These are phyloP conservation scores for Sogatella furcifera DNA, from an alignment of 1,140 invertebrate genomes.

Conservation along the genomic window DNA sequence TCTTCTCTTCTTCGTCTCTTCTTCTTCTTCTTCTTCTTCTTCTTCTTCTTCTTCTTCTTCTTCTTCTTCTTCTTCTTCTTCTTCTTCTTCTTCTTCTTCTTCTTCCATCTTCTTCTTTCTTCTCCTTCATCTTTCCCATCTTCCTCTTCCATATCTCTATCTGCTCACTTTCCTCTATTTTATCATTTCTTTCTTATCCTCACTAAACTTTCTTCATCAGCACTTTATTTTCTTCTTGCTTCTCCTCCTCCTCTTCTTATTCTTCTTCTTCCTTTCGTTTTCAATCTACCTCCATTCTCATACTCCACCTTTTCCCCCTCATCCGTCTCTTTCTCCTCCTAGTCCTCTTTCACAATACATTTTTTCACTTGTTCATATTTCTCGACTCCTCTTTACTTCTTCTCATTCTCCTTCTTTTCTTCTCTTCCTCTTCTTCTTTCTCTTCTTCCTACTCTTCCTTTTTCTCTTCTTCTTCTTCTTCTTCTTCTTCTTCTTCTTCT, in stretches of 20 bases:
- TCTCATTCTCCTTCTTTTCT: not conserved
- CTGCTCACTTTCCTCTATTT: too few relatives aligned
- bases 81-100: too few relatives aligned
- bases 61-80: not conserved
- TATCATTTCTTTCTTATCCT: too few relatives aligned
- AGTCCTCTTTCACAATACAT: not conserved
- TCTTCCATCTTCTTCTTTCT: too few relatives aligned
- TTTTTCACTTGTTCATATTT: not conserved
- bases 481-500: too few relatives aligned
- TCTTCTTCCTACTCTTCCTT: not conserved
- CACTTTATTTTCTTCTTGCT: not conserved
- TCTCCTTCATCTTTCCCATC: too few relatives aligned
- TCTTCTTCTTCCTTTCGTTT: not conserved
- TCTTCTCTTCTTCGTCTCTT: not conserved
- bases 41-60: conserved; percentile 3
- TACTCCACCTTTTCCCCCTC: not conserved
- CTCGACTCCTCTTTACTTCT: not conserved
- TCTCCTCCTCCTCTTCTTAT: not conserved
- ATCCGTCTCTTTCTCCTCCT: not conserved
- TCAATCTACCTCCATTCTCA: not conserved
- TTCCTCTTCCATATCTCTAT: too few relatives aligned
- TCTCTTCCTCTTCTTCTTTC: not conserved
- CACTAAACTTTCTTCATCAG: too few relatives aligned
- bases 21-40: conserved; percentile 6
- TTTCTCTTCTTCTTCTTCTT: too few relatives aligned